Base-by-base conservation (phyloP, 2,113 vertebrate genomes). In the Oenanthe melanoleuca region DNA sequence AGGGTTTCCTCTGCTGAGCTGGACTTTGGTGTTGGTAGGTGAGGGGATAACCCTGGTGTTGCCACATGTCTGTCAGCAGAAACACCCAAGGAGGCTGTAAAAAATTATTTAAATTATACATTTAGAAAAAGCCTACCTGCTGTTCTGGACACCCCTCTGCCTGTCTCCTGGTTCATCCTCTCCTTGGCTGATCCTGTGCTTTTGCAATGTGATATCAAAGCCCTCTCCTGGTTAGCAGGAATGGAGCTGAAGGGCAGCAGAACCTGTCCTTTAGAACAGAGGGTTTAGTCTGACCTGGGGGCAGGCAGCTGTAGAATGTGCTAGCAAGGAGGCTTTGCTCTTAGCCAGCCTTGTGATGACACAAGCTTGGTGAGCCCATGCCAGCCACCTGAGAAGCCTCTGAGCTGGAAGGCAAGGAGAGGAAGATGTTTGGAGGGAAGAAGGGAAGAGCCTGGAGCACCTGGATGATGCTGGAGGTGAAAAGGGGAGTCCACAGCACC, bases 371-470 rank as follows among this genome's bases (percentile, higher is more conserved):
- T 22, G 47, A 86, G 40, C 66, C 59, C 4, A 0, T 50, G 49
- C 20, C 59, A 69, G 33, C 49, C 9, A 6, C 31, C 14, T 0
- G 0, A 38, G 55, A 29, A 80, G 31, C 19, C 52, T 63, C 37
- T 0, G 1, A 53, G 49, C 34, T 74, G 73, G 69, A 72, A 57
- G 37, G 31, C 33, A 65, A 66, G 60, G 52, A n/a, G n/a, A 52
- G 12, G 20, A 73, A 73, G 55, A 3, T 0, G 6, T 73, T 86
- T 83, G 18, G 42, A 33, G 26, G 13, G 23, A 23, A 33, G 74
- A 37, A 82, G 67, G 50, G 23, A 86, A 90, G 12, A 88, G 21
- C 34, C 33, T 73, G 33, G 42, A 47, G 47, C 1, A 69, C 21
- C 55, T 72, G 57, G 20, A 28, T 6, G 19, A 53, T 61, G 37